A percentile compares a stretch with the other conserved stretches of the same genome.
Conservation (phyloP, 1,140 invertebrate species). For the Araneus ventricosus region DNA sequence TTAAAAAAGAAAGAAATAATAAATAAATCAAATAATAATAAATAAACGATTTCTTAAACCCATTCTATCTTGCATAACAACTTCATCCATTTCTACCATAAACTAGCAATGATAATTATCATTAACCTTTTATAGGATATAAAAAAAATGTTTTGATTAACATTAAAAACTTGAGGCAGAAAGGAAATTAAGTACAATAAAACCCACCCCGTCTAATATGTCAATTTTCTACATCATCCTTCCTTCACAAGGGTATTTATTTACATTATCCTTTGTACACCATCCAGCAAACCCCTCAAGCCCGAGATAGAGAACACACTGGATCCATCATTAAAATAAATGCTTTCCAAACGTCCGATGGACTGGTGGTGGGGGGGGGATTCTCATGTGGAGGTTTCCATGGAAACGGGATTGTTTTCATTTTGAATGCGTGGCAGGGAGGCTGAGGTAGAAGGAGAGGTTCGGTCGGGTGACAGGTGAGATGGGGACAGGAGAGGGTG, state of each 20-base stretch:
- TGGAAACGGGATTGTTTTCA: conserved; percentile 49
- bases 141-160: too few relatives aligned
- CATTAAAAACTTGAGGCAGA: too few relatives aligned
- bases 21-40: too few relatives aligned
- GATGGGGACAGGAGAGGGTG: conserved; percentile 33
- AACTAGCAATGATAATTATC: too few relatives aligned
- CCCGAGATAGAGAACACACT: not conserved
- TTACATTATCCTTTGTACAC: not conserved
- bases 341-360: not conserved
- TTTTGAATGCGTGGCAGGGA: conserved; percentile 35
- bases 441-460: conserved; percentile 61
- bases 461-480: conserved; percentile 47
- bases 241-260: not conserved
- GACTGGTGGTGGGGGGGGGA: not conserved
- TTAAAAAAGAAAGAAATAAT: too few relatives aligned
- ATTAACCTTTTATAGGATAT: too few relatives aligned
- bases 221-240: not conserved
- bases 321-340: conserved; percentile 38
- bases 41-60: too few relatives aligned
- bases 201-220: not conserved
- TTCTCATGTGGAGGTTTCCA: conserved; percentile 68
- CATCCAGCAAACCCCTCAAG: not conserved
- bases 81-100: too few relatives aligned
- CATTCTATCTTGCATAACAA: too few relatives aligned
- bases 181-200: not conserved